phyloP scores from a whole-genome alignment of 2,888 invertebrate genomes.

The Phyto melanocephala region DNA sequence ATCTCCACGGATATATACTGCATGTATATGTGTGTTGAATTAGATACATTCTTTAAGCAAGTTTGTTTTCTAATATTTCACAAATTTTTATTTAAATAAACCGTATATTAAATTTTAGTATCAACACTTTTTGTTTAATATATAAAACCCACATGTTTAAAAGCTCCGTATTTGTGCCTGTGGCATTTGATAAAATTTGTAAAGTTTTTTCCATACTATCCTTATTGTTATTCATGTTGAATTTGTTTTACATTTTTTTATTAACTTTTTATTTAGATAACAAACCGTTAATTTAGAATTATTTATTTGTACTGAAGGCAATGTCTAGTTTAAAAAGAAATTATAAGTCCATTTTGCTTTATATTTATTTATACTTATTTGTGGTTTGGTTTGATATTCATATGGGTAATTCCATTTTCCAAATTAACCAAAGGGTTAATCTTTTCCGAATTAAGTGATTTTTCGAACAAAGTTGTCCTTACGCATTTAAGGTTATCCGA shows the following conservation, averaged over 20 bases:
- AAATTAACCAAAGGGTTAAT: too few species aligned
- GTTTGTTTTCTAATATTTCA: too few species aligned
- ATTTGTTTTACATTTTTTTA: neutral
- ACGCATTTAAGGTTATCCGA: too few species aligned
- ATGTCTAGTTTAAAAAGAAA: neutral
- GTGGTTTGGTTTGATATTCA: neutral
- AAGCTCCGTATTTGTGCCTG: constrained; percentile 46
- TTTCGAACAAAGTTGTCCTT: too few species aligned
- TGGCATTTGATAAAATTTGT: constrained; percentile 50
- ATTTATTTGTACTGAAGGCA: constrained; percentile 12
- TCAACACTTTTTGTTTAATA: too few species aligned
- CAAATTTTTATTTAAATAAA: too few species aligned
- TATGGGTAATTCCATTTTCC: too few species aligned
- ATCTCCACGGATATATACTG: too few species aligned
- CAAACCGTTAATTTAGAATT: neutral
- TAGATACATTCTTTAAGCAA: too few species aligned
- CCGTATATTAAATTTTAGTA: too few species aligned
- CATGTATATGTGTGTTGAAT: too few species aligned
- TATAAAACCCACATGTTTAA: constrained; percentile 51
- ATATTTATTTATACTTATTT: neutral
- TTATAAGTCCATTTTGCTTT: neutral
- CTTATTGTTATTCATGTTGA: neutral
- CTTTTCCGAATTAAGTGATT: too few species aligned
- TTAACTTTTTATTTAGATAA: neutral
- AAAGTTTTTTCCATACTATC: constrained; percentile 45